Evolutionary conservation across 2,888 invertebrate species (phyloP), one percentile per base, ranked within the genome.

Genomic region (Apodemia zela): DNA sequence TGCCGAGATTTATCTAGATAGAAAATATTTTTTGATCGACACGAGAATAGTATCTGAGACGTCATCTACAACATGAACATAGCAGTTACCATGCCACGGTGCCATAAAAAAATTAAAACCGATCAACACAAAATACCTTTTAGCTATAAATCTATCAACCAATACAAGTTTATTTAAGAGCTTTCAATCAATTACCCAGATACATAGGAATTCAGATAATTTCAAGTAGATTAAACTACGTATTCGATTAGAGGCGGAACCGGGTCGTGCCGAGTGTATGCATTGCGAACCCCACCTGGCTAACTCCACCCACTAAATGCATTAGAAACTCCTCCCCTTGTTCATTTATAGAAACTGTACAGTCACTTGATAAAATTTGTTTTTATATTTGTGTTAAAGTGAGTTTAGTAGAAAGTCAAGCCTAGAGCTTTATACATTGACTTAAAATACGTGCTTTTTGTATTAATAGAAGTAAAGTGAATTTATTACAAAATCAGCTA

Each of bases 271-370:
- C 57, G 47, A 60, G 49, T 61, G 42, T 42, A 63, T 21, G 15
- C 13, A 25, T n/a, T 49, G 51, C 59, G 15, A 58, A 63, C 60
- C 61, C 63, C 61, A 63, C 65, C 63, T 63, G 57, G 13, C 11
- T 38, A 25, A 57, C 54, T 57, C 38, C 62, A 25, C 62, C 62
- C 62, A 61, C 65, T 59, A 13, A 17, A 42, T 15, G 21, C 51
- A 49, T 51, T 51, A 61, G 45, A 42, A 42, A 61, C 65, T 59
- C 63, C 65, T 63, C 65, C 65, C 65, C 49, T 18, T 61, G 11
- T 51, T 35, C 59, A 49, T 57, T 59, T 63, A 51, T 51, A 51
- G 51, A 51, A 18, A 51, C 21, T 49, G 25, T 51, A 51, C 51
- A 51, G 13, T 51, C 51, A 3, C 15, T 42, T 42, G 15, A 42